These are phyloP conservation scores for Neogale vison DNA, from an alignment of 2,113 vertebrate genomes.

Conservation along the genomic window DNA sequence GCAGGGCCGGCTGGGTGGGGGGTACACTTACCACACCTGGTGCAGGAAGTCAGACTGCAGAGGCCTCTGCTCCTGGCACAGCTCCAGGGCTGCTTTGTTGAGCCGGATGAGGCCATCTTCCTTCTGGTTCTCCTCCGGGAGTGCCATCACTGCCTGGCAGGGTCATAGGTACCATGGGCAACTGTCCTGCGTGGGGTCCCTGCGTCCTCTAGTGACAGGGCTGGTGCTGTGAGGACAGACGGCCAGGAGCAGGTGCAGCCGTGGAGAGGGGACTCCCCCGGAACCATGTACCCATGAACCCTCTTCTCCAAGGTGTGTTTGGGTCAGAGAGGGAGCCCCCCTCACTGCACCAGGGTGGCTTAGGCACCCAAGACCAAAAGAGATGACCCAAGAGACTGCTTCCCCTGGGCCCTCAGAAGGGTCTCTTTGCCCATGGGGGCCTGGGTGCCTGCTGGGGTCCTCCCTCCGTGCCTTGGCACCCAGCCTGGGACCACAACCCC, in stretches of 20 bases:
- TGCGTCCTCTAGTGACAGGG: neutral
- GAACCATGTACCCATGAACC: slow-evolving; percentile 51
- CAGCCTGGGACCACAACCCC: neutral
- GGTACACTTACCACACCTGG: slow-evolving; percentile 84
- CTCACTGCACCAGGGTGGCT: neutral
- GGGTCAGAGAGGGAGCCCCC: neutral
- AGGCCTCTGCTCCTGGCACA: slow-evolving; percentile 78
- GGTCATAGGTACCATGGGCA: neutral
- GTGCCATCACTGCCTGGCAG: slow-evolving; percentile 83
- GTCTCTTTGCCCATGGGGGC: neutral
- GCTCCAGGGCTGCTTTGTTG: slow-evolving; percentile 85
- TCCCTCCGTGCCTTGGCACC: neutral
- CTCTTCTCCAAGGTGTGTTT: slow-evolving; percentile 33
- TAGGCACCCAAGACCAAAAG: neutral
- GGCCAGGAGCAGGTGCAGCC: neutral
- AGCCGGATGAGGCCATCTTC: slow-evolving; percentile 85
- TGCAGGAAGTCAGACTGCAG: slow-evolving; percentile 77
- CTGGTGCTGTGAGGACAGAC: neutral
- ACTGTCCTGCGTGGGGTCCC: neutral
- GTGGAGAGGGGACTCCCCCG: neutral
- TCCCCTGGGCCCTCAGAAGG: neutral
- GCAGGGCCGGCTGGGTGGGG: no score
- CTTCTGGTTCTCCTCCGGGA: slow-evolving; percentile 79
- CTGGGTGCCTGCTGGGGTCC: neutral
- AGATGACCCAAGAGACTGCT: neutral